Evolutionary conservation across 1,140 invertebrate species (phyloP), one percentile per base, ranked within the genome.

Genomic region (Eriocheir sinensis): DNA sequence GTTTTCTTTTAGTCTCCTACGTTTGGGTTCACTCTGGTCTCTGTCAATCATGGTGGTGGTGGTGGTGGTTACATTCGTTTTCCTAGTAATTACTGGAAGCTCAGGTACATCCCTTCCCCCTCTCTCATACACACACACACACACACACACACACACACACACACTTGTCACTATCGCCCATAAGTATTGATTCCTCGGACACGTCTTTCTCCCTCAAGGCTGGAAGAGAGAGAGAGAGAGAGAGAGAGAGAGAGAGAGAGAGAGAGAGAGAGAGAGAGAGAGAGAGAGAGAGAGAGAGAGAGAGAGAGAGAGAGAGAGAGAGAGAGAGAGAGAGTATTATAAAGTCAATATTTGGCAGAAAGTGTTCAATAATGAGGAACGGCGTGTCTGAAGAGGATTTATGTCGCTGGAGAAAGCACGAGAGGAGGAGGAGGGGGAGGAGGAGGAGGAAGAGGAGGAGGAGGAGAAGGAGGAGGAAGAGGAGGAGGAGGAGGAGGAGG

Each of bases 201-300:
- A n/a, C 27, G 60, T 72, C 60, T 72, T 72, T 72, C 60, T n/a
- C 60, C 27, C 60, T 27, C 60, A 72, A 72, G 60, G 2, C 48
- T 3, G 48, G 21, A 21, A 53, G 48, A 53, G 48, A 53, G 48
- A 53, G 60, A 72, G 60, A 72, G 60, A 72, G 60, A 72, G 60
- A 72, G 60, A 72, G 60, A 72, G 60, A 72, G 60, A 72, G 60
- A 72, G 60, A 72, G 60, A 72, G 60, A 72, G 60, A 72, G 60
- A 72, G 60, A 72, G 60, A 72, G 60, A 72, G 60, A 72, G 60
- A 72, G 60, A 72, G 60, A 72, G 60, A 72, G 60, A 72, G 60
- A 60, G 53, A 60, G 53, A 60, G 53, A 60, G 53, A 60, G 53
- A 60, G 53, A 60, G 53, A 60, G 53, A 60, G 53, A 60, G 53